Conservation (phyloP, 2,797 vertebrate genomes). For the Falco biarmicus region DNA sequence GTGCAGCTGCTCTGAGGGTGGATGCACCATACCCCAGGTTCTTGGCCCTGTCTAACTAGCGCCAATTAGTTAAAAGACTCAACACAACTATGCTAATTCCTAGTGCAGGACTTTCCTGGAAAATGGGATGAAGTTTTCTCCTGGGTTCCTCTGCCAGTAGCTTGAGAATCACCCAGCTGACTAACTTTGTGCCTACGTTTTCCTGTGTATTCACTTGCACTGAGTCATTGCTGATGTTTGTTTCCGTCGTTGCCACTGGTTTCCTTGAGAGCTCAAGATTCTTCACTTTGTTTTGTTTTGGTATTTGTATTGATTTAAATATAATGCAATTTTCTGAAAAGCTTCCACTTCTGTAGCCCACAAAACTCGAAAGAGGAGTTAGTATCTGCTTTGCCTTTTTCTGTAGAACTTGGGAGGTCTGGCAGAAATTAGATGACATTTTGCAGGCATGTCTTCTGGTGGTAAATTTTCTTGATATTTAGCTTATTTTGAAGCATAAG, state of each 20-base stretch:
- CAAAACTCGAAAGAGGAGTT: background rate
- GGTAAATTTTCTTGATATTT: constrained; percentile 23
- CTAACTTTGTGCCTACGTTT: background rate
- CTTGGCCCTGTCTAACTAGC: background rate
- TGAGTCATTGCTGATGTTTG: constrained; percentile 59
- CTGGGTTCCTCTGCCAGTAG: background rate
- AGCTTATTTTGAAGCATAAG: constrained; percentile 8
- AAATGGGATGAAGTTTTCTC: background rate
- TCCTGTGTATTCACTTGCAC: background rate
- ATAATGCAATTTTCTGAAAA: background rate
- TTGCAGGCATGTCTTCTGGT: background rate
- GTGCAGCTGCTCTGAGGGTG: background rate
- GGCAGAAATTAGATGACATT: background rate
- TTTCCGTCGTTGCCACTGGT: constrained; percentile 55
- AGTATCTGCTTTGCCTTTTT: background rate
- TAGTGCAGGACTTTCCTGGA: background rate
- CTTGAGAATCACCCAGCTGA: background rate
- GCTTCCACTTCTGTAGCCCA: background rate
- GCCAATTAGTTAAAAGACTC: background rate
- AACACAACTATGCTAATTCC: background rate
- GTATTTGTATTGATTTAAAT: background rate
- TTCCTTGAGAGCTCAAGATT: constrained; percentile 10
- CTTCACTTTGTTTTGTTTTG: constrained; percentile 10
- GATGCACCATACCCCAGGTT: background rate
- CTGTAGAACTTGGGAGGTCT: background rate